phyloP scores from a whole-genome alignment of 2,888 invertebrate species.

The Agonopterix arenella region DNA sequence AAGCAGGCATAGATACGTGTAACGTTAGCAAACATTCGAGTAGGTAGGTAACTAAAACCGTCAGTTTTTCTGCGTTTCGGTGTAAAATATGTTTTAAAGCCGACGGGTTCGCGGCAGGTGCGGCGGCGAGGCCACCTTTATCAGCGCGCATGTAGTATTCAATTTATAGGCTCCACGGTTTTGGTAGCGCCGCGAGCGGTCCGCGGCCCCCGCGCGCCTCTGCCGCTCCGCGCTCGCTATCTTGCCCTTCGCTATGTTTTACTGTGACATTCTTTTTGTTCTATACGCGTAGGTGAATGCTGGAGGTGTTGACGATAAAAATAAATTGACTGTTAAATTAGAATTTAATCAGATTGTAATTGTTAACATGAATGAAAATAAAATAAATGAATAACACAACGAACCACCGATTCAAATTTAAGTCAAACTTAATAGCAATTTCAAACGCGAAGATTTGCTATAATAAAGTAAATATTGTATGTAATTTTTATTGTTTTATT shows the following conservation, averaged over 20 bases:
- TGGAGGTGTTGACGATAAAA: conserved; percentile 7
- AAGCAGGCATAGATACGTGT: not conserved
- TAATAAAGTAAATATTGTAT: too few relatives aligned
- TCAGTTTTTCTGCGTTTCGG: conserved; percentile 55
- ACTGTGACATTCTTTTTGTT: conserved; percentile 22
- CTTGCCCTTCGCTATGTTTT: conserved; percentile 19
- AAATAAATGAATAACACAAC: too few relatives aligned
- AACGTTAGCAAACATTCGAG: conserved; percentile 1
- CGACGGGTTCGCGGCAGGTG: conserved; percentile 47
- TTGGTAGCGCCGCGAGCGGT: conserved; percentile 59
- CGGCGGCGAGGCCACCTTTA: conserved; percentile 47
- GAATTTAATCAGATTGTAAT: not conserved
- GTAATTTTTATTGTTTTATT: too few relatives aligned
- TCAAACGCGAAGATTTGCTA: too few relatives aligned
- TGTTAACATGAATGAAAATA: too few relatives aligned
- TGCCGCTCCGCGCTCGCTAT: conserved; percentile 7
- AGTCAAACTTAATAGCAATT: too few relatives aligned
- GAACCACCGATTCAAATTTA: too few relatives aligned
- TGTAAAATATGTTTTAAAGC: conserved; percentile 50
- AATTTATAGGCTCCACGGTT: conserved; percentile 54
- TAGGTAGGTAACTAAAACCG: conserved; percentile 16
- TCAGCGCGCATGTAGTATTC: conserved; percentile 47
- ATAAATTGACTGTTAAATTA: conserved; percentile 12
- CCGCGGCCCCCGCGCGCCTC: conserved; percentile 13
- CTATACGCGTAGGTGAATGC: conserved; percentile 7